Base-by-base conservation (phyloP, 2,888 invertebrate genomes). In the Isotomurus palustris region DNA sequence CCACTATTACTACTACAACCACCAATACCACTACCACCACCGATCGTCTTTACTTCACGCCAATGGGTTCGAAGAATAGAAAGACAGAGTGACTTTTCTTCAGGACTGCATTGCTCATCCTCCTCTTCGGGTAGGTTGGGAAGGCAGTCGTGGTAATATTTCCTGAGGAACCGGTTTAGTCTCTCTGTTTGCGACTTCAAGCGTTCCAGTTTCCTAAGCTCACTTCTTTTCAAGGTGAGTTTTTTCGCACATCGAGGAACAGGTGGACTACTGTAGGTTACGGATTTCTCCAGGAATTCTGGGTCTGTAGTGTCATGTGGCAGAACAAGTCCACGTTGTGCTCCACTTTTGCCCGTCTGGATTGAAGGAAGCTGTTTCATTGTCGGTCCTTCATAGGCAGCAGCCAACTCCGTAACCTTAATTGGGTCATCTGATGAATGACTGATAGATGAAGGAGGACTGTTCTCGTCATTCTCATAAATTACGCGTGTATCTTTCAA, bases 141-240 rank as follows among this genome's bases (percentile, higher is more conserved):
- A 8, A 70, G 57, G 51, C 67, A 69, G 55, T 69, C 69, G 47
- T 67, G 66, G 53, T 70, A 70, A 47, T 70, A 68, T 49, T 68
- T 68, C 45, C 57, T 62, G 2, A 70, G 60, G 52, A 64, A 70
- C 38, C 62, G 63, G 56, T 68, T 68, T 48, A 70, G 58, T 51
- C 60, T 54, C 28, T 68, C 68, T 12, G 66, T 67, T 49, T 70
- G 68, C 53, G 58, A 61, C 19, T 62, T 65, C 27, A 70, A 58
- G 14, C 60, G 47, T 38, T 70, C 68, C 51, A 70, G 49, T 52
- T 70, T 70, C 25, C 64, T 55, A 5, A 70, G 36, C 56, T 70
- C 69, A 40, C 64, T 62, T 28, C 69, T 57, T 52, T 70, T 70
- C 36, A 68, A 44, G 12, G 68, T 70, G 22, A 70, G 55, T 49